Evolutionary conservation across 2,113 vertebrate genomes (phyloP), one percentile per base, ranked within the genome.

Genomic region (Atrichornis clamosus): DNA sequence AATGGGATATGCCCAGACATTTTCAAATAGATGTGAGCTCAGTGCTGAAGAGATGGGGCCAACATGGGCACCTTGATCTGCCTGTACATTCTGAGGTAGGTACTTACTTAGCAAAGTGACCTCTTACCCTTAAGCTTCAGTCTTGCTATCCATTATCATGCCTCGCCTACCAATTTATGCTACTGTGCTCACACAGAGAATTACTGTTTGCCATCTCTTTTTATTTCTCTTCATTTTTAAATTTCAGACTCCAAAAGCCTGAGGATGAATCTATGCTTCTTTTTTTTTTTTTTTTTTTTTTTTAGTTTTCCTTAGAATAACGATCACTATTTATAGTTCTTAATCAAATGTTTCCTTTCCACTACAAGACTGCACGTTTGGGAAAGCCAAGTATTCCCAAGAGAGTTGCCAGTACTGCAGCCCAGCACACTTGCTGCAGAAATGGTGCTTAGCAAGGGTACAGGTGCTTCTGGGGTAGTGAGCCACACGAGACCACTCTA

Each of bases 81-180:
- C 58, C 37, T 0, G 0, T 53, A 13, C 0, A 1, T 56, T 82
- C 77, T 60, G 33, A 70, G 56, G n/a, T 13, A 78, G 52, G 35
- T 33, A 41, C 24, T 42, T 63, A 39, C 35, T 89, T 56, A 74
- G 35, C 28, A 68, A 67, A 75, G 56, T 33, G 47, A 37, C 37
- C 73, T 75, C 0, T 0, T 56, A 19, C 52, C 42, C 63, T 77
- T 82, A 49, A 79, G 28, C 4, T 5, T 69, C 39, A 10, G 15
- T 67, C 95, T 78, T 68, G 20, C 60, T 84, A 6, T 56, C 67
- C 28, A 20, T 74, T 86, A 37, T 52, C 24, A 23, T 56, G 44
- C 14, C 73, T 82, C 47, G 74, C 49, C 28, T 84, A 47, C 39
- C 47, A 11, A 27, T 56, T 67, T 37, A 53, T 7, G 8, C 44